Conservation (phyloP, 2,113 vertebrate species). For the Chamaetylas fuelleborni region DNA sequence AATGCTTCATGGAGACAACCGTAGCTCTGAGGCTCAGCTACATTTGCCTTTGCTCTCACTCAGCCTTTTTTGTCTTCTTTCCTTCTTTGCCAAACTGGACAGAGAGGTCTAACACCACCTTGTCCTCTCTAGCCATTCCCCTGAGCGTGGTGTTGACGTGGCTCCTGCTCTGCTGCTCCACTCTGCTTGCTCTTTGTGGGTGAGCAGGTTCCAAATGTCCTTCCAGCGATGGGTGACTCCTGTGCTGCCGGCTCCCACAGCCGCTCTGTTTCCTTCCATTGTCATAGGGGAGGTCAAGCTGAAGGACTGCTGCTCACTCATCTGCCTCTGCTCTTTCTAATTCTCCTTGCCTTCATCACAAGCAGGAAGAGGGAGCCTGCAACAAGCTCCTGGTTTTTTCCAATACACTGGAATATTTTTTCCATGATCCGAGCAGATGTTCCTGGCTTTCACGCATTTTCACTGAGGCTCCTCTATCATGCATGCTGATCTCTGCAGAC, state of each 20-base stretch:
- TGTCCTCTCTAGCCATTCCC: neutral
- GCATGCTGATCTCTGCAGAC: neutral
- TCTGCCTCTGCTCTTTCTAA: neutral
- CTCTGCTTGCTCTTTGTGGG: neutral
- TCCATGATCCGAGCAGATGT: neutral
- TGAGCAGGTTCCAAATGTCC: neutral
- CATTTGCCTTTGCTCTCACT: neutral
- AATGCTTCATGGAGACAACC: neutral
- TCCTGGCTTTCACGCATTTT: neutral
- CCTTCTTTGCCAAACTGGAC: neutral
- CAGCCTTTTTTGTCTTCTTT: neutral
- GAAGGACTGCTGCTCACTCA: neutral
- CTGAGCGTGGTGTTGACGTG: rapidly evolving
- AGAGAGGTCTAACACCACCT: neutral
- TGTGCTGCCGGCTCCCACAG: neutral
- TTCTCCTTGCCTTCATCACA: neutral
- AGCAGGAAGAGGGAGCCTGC: constrained; percentile 37
- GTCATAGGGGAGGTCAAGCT: neutral
- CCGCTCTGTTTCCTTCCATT: neutral
- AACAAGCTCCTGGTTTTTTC: neutral
- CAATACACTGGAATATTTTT: constrained; percentile 11
- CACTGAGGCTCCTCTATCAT: neutral
- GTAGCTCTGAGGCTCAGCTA: neutral
- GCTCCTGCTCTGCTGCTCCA: neutral
- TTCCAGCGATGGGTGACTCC: neutral